phyloP scores from a whole-genome alignment of 2,113 vertebrate genomes.

The Psammodynastes pulverulentus region DNA sequence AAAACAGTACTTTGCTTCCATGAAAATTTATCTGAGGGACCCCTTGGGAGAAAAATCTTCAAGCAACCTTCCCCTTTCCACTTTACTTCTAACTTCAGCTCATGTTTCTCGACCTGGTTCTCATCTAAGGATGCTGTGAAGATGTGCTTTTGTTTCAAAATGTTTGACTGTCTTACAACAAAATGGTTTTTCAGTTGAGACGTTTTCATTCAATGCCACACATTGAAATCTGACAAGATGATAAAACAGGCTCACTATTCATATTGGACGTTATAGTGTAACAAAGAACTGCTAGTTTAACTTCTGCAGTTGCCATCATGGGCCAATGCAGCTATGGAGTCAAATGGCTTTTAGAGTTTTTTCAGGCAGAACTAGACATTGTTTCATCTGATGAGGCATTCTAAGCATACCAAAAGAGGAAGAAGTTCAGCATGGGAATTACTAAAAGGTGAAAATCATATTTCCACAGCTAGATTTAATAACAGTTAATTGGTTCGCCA shows the following conservation, averaged over 20 bases:
- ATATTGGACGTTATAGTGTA: constrained; percentile 51
- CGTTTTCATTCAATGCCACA: constrained; percentile 37
- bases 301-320: constrained; percentile 50
- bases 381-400: not conserved
- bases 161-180: constrained; percentile 36
- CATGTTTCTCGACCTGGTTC: constrained; percentile 19
- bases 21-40: not conserved
- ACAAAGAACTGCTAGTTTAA: constrained; percentile 56
- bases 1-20: not conserved
- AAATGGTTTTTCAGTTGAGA: not conserved
- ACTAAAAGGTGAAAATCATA: not conserved
- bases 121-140: constrained; percentile 28
- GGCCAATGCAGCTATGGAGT: constrained; percentile 39
- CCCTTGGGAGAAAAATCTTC: not conserved
- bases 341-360: not conserved
- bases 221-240: constrained; percentile 26
- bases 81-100: not conserved
- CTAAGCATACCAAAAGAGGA: not conserved
- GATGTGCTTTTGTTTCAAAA: constrained; percentile 40
- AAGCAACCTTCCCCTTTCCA: not conserved
- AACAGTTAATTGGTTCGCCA: not conserved
- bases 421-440: not conserved
- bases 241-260: constrained; percentile 40
- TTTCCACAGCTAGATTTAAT: not conserved
- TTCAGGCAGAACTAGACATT: not conserved